Evolutionary conservation across 2,888 invertebrate genomes (phyloP), one percentile per base, ranked within the genome.

Genomic region (Cylindroiulus punctatus): DNA sequence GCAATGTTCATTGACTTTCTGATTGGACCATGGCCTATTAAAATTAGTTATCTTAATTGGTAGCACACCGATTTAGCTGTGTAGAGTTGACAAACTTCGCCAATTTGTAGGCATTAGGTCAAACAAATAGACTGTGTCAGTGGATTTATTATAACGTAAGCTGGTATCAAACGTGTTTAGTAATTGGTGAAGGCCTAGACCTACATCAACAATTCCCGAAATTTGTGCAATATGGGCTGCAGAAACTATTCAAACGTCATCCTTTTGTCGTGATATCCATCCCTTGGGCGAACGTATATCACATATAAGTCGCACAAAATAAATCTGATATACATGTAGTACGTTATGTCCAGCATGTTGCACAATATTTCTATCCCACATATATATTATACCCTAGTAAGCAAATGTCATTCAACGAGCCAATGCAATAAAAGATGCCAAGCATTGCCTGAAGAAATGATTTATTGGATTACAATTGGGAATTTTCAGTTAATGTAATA

Each of bases 21-120:
- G 57, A 57, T 57, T 57, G 57, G 57, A 57, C 57, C 57, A 57
- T 57, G 57, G 57, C 57, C 57, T 57, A 57, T 57, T 22, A 57
- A 57, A 57, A 57, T 57, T 57, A 57, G 4, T 57, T 57, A 57
- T 57, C 57, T 57, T 57, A 57, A 57, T 57, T 57, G 57, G 57
- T 57, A 57, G 57, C n/a, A 57, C 57, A 57, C 57, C 57, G 57
- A 57, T 57, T 57, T 57, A 57, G 57, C 57, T 57, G 7, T 22
- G 22, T 7, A 57, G 36, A 36, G 57, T 57, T 57, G 57, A 57
- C 57, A 57, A 57, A 57, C 57, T 22, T 57, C 57, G 22, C 57
- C 22, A 57, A 57, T 57, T 57, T 57, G 57, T 57, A 57, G 10
- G 57, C 57, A 22, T 57, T 57, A 57, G 57, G 57, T 57, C 57